Conservation (phyloP, 2,797 vertebrate genomes). For the Prionace glauca region DNA sequence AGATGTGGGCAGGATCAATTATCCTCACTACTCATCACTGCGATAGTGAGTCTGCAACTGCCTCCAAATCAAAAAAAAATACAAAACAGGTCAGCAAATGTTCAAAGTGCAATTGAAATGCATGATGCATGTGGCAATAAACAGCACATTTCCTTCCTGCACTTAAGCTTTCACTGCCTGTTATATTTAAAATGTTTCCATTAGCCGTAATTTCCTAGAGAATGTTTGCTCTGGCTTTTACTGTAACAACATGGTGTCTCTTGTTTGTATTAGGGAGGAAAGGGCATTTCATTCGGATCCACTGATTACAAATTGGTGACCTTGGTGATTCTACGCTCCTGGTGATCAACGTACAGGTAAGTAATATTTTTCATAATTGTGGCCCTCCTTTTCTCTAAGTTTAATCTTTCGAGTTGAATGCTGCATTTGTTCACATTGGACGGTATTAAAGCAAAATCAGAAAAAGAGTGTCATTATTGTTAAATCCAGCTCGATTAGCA, state of each 20-base stretch:
- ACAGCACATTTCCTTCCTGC: conserved; percentile 27
- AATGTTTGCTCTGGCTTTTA: conserved; percentile 35
- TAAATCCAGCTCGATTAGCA: too few species aligned
- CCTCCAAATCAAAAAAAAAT: conserved; percentile 25
- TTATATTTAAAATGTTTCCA: conserved; percentile 33
- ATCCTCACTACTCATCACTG: background rate
- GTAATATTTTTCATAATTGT: background rate
- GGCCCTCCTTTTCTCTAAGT: too few species aligned
- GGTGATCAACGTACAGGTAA: background rate
- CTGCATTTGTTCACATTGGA: background rate
- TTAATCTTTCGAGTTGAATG: background rate
- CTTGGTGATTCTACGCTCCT: background rate
- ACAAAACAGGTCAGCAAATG: conserved; percentile 19
- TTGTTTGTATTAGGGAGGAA: conserved; percentile 15
- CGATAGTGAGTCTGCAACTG: background rate
- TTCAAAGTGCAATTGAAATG: conserved; percentile 36
- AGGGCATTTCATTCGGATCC: background rate
- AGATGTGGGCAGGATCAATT: conserved; percentile 13
- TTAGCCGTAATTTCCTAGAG: conserved; percentile 29
- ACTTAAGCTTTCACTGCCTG: conserved; percentile 29
- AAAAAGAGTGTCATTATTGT: background rate
- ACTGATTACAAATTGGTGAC: background rate
- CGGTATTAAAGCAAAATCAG: background rate
- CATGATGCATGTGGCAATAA: background rate
- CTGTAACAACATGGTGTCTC: conserved; percentile 21